A percentile compares a stretch with the other conserved stretches of the same genome.
Conservation (phyloP, 2,888 invertebrate species). For the Papilio elwesi region DNA sequence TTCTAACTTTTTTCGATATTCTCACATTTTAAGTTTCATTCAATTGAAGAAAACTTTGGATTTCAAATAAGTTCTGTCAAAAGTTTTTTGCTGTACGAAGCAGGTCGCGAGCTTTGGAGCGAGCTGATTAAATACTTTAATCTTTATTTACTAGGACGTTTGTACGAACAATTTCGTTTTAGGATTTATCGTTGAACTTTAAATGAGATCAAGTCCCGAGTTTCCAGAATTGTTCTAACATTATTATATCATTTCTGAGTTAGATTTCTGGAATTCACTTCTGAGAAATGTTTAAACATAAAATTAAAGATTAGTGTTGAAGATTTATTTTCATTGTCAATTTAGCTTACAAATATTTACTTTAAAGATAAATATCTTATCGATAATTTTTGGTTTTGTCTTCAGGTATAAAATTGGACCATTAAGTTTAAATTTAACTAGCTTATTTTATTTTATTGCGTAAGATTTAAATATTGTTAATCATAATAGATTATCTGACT, state of each 20-base stretch:
- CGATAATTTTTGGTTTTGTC: too few relatives aligned
- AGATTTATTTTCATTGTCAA: neutral
- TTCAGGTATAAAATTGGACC: too few relatives aligned
- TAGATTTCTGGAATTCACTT: slow-evolving; percentile 31
- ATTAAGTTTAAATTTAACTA: too few relatives aligned
- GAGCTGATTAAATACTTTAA: slow-evolving; percentile 80
- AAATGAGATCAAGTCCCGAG: slow-evolving; percentile 61
- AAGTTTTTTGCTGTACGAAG: slow-evolving; percentile 71
- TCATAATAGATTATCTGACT: neutral
- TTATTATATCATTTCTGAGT: slow-evolving; percentile 34
- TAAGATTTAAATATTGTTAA: too few relatives aligned
- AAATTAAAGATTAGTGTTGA: neutral
- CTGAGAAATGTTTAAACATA: slow-evolving; percentile 8
- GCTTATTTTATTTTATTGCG: neutral
- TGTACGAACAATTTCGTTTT: slow-evolving; percentile 70
- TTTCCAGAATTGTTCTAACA: slow-evolving; percentile 42
- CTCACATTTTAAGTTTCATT: slow-evolving; percentile 50
- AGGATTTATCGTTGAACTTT: slow-evolving; percentile 75
- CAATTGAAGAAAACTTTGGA: slow-evolving; percentile 60
- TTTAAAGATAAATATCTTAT: too few relatives aligned
- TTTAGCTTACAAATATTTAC: too few relatives aligned
- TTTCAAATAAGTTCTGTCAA: slow-evolving; percentile 75
- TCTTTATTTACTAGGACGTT: slow-evolving; percentile 78
- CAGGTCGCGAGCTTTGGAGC: slow-evolving; percentile 57
- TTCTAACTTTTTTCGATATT: slow-evolving; percentile 49